Percentiles rank a stretch among this genome's conserved stretches.
These are phyloP conservation scores for Bombus waltoni DNA, from an alignment of 1,140 invertebrate species.

Conservation along the genomic window DNA sequence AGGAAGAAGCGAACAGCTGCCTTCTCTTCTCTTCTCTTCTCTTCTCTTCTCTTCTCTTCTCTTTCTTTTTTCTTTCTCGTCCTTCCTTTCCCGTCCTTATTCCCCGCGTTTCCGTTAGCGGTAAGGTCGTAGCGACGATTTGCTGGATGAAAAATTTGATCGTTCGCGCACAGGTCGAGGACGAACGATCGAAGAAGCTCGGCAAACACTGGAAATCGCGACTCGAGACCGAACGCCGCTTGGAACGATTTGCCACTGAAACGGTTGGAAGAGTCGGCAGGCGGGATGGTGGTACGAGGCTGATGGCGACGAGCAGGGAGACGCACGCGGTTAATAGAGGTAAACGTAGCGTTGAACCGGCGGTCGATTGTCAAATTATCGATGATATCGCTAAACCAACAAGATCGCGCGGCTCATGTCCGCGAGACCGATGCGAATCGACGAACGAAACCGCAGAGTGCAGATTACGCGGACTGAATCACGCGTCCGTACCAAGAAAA, in stretches of 20 bases:
- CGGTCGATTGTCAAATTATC: constrained; percentile 79
- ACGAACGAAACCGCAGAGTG: constrained; percentile 69
- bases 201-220: background rate
- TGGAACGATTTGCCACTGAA: background rate
- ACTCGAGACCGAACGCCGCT: background rate
- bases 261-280: background rate
- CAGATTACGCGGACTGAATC: constrained; percentile 59
- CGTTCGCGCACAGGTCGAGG: background rate
- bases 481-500: constrained; percentile 49
- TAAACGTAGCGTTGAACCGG: constrained; percentile 66
- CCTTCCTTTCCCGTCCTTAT: too few species aligned
- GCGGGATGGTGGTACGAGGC: constrained; percentile 24
- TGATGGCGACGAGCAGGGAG: background rate
- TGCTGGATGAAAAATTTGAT: background rate
- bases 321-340: constrained; percentile 66
- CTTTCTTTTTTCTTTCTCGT: background rate
- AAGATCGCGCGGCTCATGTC: constrained; percentile 67
- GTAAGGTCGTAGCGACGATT: background rate
- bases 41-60: constrained; percentile 15
- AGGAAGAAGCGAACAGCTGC: constrained; percentile 56
- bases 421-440: constrained; percentile 53
- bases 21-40: constrained; percentile 23
- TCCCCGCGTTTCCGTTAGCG: background rate
- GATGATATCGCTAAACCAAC: constrained; percentile 80
- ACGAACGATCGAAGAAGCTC: background rate